Conservation (phyloP, 2,113 vertebrate species). For the Mormyrus iriodes region DNA sequence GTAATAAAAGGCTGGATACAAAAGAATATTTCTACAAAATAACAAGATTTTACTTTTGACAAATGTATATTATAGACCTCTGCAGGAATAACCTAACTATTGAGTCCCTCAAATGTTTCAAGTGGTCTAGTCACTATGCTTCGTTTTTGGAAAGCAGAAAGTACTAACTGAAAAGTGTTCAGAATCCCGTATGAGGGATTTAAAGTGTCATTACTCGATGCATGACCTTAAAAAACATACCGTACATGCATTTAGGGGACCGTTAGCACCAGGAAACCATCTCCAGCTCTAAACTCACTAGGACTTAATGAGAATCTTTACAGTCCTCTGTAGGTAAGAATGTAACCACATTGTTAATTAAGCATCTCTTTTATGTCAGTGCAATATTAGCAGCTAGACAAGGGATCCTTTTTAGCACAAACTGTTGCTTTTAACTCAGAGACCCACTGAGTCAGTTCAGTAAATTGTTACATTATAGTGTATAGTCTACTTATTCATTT, state of each 20-base stretch:
- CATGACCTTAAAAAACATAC: not conserved
- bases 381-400: not conserved
- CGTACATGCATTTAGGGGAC: not conserved
- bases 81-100: not conserved
- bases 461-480: not conserved
- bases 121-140: not conserved
- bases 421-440: conserved; percentile 1
- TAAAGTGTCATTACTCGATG: not conserved
- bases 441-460: not conserved
- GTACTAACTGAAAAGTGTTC: not conserved
- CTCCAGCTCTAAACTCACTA: not conserved
- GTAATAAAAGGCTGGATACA: not conserved
- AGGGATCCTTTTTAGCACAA: not conserved
- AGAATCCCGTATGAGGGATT: not conserved
- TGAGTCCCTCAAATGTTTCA: not conserved
- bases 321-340: not conserved
- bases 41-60: not conserved
- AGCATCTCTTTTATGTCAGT: conserved; percentile 9
- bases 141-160: not conserved
- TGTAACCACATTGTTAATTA: conserved; percentile 8
- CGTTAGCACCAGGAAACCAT: not conserved
- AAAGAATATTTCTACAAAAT: not conserved
- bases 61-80: not conserved
- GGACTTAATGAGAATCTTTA: conserved; percentile 7
- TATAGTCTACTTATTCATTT: not conserved